A percentile compares a stretch with the other conserved stretches of the same genome.
These are phyloP conservation scores for Morpho helenor DNA, from an alignment of 2,888 invertebrate genomes.

Conservation along the genomic window DNA sequence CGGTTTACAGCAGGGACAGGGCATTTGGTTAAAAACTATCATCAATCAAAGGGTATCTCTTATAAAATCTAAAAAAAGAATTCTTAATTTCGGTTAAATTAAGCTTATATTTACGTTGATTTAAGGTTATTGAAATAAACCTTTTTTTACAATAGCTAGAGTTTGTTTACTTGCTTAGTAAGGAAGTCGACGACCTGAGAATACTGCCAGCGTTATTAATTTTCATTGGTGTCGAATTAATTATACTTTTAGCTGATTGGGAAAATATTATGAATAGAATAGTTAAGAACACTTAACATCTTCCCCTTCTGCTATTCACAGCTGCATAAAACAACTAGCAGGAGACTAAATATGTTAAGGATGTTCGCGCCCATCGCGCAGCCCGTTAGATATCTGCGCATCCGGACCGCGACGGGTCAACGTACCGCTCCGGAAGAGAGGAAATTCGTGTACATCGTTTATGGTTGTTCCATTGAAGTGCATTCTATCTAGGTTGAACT, in stretches of 20 bases:
- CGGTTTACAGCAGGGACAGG: too few relatives aligned
- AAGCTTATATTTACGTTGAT: not conserved
- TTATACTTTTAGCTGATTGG: not conserved
- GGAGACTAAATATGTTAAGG: slow-evolving; percentile 22
- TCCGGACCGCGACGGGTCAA: slow-evolving; percentile 31
- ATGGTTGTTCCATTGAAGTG: not conserved
- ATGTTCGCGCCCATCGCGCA: slow-evolving; percentile 24
- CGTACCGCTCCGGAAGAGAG: slow-evolving; percentile 34
- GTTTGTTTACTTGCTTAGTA: slow-evolving; percentile 2
- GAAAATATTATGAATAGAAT: not conserved
- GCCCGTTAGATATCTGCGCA: slow-evolving; percentile 34
- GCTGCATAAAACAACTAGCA: slow-evolving; percentile 2
- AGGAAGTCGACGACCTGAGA: not conserved
- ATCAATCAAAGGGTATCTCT: too few relatives aligned
- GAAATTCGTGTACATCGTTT: slow-evolving; percentile 31
- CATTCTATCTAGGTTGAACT: too few relatives aligned
- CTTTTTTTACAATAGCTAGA: not conserved
- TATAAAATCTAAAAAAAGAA: too few relatives aligned
- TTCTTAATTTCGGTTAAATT: too few relatives aligned
- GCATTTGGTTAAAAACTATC: too few relatives aligned
- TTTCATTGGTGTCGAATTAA: slow-evolving; percentile 1
- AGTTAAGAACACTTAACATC: too few relatives aligned
- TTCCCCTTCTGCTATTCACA: not conserved
- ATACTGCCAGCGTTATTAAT: not conserved
- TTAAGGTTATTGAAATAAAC: not conserved